Base-by-base conservation (phyloP, 2,113 vertebrate species). In the Paramisgurnus dabryanus region DNA sequence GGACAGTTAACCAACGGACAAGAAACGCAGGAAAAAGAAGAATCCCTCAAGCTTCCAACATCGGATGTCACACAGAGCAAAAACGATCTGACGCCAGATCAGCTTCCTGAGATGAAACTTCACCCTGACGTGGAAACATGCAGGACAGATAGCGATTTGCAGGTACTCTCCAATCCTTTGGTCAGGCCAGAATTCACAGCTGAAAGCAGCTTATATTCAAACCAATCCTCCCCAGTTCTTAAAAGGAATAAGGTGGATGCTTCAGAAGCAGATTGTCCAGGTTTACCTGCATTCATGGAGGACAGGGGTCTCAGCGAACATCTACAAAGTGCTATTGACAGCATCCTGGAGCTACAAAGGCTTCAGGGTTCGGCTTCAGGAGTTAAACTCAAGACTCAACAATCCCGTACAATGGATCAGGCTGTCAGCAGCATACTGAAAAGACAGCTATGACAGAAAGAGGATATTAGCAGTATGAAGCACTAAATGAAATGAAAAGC, bases 261-360 rank as follows among this genome's bases (percentile, higher is more conserved):
- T 71, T 68, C 49, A 15, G 34, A 45, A 1, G 15, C n/a, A 18
- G 27, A 55, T 18, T 43, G n/a, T 43, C 18, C 34, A 13, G 47
- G 41, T 27, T 41, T 63, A 6, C 18, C 78, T 18, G n/a, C 60
- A 12, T 27, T 88, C 41, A 91, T 91, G 43, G 92, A 94, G 77
- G 93, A 94, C 84, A 89, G 85, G 82, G 87, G 91, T 80, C 91
- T 94, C 75, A 94, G 87, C 0, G 92, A 94, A 85, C 91, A 94
- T 57, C 90, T 94, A 4, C 93, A 94, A 90, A 94, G 93, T 43
- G 93, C 93, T 80, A 94, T 94, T 68, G 91, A 94, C 91, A 94
- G 93, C 90, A 94, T 94, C 82, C 86, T 94, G 86, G 93, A 94
- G 81, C 91, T 94, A 0, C 93, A 94, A 89, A 88, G 93, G 61